Conservation (phyloP, 2,113 vertebrate species). For the Hippocampus barbouri region DNA sequence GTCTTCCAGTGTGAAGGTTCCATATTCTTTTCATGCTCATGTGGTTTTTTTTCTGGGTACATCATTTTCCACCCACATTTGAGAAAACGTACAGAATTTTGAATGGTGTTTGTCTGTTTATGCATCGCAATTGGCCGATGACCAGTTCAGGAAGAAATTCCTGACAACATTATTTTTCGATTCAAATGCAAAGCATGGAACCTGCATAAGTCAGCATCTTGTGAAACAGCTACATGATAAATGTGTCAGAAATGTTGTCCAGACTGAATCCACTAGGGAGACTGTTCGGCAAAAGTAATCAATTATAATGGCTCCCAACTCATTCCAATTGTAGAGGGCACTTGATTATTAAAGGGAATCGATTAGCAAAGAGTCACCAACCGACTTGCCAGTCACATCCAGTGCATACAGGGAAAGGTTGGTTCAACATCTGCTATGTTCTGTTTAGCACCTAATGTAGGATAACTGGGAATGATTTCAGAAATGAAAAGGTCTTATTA, state of each 20-base stretch:
- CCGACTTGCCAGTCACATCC: constrained; percentile 29
- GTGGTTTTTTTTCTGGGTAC: no score
- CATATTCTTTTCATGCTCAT: no score
- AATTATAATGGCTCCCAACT: constrained; percentile 63
- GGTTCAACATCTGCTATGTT: constrained; percentile 32
- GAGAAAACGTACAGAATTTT: no score
- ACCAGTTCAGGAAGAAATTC: neutral
- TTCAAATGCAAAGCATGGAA: constrained; percentile 46
- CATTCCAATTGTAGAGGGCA: constrained; percentile 49
- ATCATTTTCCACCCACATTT: no score
- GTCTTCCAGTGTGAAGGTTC: no score
- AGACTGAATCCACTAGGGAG: constrained; percentile 52
- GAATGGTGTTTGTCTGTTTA: no score
- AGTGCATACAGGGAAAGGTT: constrained; percentile 9
- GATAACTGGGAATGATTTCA: constrained; percentile 21
- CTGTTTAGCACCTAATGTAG: constrained; percentile 33
- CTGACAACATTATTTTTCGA: constrained; percentile 14
- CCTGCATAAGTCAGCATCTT: constrained; percentile 54
- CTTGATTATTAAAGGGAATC: constrained; percentile 74
- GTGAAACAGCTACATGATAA: constrained; percentile 61
- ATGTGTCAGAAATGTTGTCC: constrained; percentile 32
- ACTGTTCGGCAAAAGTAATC: constrained; percentile 64
- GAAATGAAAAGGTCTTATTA: constrained; percentile 47
- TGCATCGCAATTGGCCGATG: no score
- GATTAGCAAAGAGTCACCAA: constrained; percentile 63